These are phyloP conservation scores for Netelia fuscicornis DNA, from an alignment of 2,888 invertebrate genomes.

Conservation along the genomic window DNA sequence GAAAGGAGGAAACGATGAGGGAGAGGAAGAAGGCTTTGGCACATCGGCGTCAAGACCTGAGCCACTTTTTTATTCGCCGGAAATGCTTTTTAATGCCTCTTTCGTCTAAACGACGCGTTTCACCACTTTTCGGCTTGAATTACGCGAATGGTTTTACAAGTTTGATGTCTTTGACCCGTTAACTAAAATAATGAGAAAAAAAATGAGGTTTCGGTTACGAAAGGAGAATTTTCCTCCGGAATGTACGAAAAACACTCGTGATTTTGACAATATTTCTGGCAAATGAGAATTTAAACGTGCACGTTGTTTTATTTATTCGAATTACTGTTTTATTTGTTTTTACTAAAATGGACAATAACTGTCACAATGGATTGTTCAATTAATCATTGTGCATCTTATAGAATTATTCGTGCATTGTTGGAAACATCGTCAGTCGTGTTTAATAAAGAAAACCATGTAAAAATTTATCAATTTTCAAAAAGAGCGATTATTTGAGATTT, in stretches of 20 bases:
- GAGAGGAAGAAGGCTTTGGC: not conserved
- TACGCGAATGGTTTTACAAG: not conserved
- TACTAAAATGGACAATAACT: too few species aligned
- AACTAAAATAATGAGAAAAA: not conserved
- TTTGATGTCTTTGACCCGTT: not conserved
- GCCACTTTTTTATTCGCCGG: slow-evolving; percentile 43
- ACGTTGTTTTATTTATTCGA: too few species aligned
- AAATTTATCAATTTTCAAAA: too few species aligned
- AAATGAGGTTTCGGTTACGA: not conserved
- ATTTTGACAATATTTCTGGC: too few species aligned
- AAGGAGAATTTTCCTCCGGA: not conserved
- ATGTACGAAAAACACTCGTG: not conserved
- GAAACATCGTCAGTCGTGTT: too few species aligned
- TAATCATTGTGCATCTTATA: too few species aligned
- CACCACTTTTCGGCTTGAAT: not conserved
- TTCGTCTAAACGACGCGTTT: not conserved
- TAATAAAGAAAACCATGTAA: too few species aligned
- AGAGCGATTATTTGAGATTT: too few species aligned
- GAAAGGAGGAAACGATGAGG: slow-evolving; percentile 30
- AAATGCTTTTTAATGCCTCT: slow-evolving; percentile 23
- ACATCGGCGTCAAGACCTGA: slow-evolving; percentile 26
- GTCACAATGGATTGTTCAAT: too few species aligned
- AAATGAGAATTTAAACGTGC: too few species aligned
- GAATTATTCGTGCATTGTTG: too few species aligned
- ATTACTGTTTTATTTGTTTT: too few species aligned